phyloP scores from a whole-genome alignment of 1,140 invertebrate genomes.

The Zaprionus vittiger region DNA sequence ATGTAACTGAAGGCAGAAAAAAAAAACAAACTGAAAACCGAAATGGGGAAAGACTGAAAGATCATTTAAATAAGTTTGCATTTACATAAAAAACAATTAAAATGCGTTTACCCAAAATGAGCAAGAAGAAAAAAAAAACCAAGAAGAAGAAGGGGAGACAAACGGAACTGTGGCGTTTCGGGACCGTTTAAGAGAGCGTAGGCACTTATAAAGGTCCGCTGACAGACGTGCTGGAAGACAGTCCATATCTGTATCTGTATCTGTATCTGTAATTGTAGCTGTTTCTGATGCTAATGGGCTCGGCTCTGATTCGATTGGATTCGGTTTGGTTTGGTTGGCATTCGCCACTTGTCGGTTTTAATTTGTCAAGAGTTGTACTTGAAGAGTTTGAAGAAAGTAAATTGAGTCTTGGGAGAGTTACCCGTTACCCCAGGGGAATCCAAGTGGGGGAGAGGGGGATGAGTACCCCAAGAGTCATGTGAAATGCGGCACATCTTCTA shows the following conservation, averaged over 20 bases:
- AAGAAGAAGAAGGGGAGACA: constrained; percentile 29
- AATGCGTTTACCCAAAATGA: constrained; percentile 53
- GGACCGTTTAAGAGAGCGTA: constrained; percentile 32
- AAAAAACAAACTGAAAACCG: constrained; percentile 39
- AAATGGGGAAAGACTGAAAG: constrained; percentile 3
- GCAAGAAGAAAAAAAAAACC: constrained; percentile 36
- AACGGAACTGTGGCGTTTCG: constrained; percentile 39
- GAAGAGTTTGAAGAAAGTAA: constrained; percentile 68
- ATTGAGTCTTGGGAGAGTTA: constrained; percentile 55
- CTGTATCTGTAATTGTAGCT: constrained; percentile 35
- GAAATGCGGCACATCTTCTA: constrained; percentile 19
- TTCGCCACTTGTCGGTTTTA: constrained; percentile 73
- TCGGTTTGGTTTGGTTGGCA: constrained; percentile 61
- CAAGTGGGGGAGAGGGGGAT: background rate
- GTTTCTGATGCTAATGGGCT: constrained; percentile 52
- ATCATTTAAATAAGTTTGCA: constrained; percentile 75
- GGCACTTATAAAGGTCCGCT: constrained; percentile 67
- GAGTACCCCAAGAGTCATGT: background rate
- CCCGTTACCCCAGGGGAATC: constrained; percentile 1
- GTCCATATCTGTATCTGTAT: constrained; percentile 6
- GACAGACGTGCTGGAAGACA: constrained; percentile 44
- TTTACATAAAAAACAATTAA: constrained; percentile 75
- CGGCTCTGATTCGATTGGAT: constrained; percentile 22
- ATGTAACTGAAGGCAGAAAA: constrained; percentile 58
- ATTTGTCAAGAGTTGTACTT: constrained; percentile 81